Percentiles rank a stretch among this genome's conserved stretches.
Conservation (phyloP, 2,888 invertebrate species). For the Eurois occulta region DNA sequence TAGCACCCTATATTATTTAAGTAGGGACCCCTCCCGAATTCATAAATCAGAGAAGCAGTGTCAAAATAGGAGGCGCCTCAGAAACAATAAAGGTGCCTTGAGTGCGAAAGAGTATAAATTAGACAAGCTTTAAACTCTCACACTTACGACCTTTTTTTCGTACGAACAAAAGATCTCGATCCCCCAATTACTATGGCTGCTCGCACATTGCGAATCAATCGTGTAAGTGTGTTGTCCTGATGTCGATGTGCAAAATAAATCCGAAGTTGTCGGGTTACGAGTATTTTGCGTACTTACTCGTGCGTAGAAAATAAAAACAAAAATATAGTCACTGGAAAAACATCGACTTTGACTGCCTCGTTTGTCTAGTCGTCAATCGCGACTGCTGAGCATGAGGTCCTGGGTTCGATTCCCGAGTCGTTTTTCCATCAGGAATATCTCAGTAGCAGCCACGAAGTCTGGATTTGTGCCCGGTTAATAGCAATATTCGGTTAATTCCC, state of each 20-base stretch:
- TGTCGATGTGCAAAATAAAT: not conserved
- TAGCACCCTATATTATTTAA: constrained; percentile 42
- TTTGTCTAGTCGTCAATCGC: too few relatives aligned
- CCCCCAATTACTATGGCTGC: not conserved
- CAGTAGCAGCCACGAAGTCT: too few relatives aligned
- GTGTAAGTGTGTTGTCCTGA: not conserved
- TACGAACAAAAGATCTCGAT: not conserved
- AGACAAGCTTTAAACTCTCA: constrained; percentile 8
- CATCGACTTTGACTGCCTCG: too few relatives aligned
- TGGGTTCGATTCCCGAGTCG: too few relatives aligned
- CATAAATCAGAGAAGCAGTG: constrained; percentile 51
- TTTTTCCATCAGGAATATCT: too few relatives aligned
- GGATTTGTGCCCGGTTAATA: too few relatives aligned
- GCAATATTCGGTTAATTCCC: too few relatives aligned
- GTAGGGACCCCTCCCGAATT: constrained; percentile 14
- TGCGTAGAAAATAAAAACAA: not conserved
- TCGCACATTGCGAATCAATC: not conserved
- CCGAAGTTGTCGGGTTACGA: not conserved
- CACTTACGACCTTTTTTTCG: not conserved
- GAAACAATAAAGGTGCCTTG: constrained; percentile 45
- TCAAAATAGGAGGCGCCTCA: constrained; percentile 36
- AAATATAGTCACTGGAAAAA: not conserved
- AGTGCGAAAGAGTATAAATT: constrained; percentile 19
- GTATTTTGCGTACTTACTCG: not conserved
- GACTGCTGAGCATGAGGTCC: too few relatives aligned